phyloP scores from a whole-genome alignment of 2,113 vertebrate genomes.

The Rhombomys opimus region DNA sequence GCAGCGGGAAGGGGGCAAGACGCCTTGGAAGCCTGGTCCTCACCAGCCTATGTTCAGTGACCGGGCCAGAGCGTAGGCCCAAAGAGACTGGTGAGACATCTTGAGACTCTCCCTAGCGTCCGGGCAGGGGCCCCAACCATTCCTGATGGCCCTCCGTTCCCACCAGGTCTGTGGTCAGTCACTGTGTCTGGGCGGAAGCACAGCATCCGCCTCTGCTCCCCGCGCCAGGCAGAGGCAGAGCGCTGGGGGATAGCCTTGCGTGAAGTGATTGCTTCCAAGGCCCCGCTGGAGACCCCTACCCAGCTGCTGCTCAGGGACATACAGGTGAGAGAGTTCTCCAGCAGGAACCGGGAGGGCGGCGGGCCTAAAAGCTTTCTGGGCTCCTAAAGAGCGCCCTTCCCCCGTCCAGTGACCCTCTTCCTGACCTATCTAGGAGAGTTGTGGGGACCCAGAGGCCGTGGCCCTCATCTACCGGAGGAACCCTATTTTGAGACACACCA shows the following conservation, averaged over 20 bases:
- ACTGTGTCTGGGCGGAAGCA: conserved; percentile 96
- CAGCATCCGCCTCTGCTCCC: conserved; percentile 93
- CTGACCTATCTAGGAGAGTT: conserved; percentile 90
- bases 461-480: conserved; percentile 97
- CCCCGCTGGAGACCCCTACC: conserved; percentile 95
- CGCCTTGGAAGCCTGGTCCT: conserved; percentile 94
- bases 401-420: neutral
- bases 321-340: conserved; percentile 87
- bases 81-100: conserved; percentile 94
- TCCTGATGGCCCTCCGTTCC: neutral
- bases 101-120: neutral
- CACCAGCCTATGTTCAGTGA: conserved; percentile 96
- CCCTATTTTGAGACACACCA: conserved; percentile 95
- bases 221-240: conserved; percentile 94
- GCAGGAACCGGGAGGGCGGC: neutral
- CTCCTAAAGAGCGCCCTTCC: neutral
- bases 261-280: conserved; percentile 96
- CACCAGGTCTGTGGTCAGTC: conserved; percentile 94
- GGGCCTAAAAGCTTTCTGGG: neutral
- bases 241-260: conserved; percentile 95
- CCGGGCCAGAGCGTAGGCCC: conserved; percentile 96
- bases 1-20: conserved; percentile 91
- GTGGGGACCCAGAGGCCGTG: conserved; percentile 92
- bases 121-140: neutral
- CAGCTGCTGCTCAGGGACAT: conserved; percentile 96